Evolutionary conservation across 2,888 invertebrate genomes (phyloP).

Genomic region (Calameuta pallipes): DNA sequence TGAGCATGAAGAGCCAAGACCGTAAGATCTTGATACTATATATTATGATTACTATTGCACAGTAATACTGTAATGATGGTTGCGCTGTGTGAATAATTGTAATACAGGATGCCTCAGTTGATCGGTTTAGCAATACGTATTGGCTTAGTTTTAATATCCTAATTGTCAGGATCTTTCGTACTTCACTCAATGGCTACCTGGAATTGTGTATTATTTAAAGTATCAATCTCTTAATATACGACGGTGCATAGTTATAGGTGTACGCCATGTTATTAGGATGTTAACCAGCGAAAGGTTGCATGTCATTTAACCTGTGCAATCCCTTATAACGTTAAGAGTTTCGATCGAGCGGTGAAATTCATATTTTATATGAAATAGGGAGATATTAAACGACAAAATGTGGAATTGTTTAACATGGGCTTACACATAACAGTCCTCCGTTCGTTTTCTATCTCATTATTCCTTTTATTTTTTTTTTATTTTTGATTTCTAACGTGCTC

Average conservation of each 20-base stretch:
- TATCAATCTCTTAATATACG: slow-evolving; percentile 11
- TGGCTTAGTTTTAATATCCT: slow-evolving; percentile 4
- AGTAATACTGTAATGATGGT: neutral
- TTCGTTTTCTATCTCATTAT: neutral
- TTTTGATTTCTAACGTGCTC: slow-evolving; percentile 12
- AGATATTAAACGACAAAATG: slow-evolving; percentile 25
- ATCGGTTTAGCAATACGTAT: neutral
- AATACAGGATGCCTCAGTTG: neutral
- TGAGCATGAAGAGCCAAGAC: neutral
- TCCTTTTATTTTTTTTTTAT: neutral
- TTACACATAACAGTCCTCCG: neutral
- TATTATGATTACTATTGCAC: neutral
- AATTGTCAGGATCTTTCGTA: neutral
- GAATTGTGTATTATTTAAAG: slow-evolving; percentile 8
- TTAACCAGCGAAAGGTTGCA: slow-evolving; percentile 28
- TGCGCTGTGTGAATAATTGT: neutral
- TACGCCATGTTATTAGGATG: slow-evolving; percentile 24
- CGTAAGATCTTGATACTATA: neutral
- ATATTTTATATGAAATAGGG: slow-evolving; percentile 31
- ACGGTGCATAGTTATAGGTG: slow-evolving; percentile 30
- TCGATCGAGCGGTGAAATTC: slow-evolving; percentile 16
- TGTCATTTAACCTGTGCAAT: slow-evolving; percentile 28
- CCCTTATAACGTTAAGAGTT: slow-evolving; percentile 24
- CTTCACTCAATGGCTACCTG: neutral
- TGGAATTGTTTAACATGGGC: slow-evolving; percentile 4